phyloP scores from a whole-genome alignment of 2,113 vertebrate species.

The Anoura caudifer region DNA sequence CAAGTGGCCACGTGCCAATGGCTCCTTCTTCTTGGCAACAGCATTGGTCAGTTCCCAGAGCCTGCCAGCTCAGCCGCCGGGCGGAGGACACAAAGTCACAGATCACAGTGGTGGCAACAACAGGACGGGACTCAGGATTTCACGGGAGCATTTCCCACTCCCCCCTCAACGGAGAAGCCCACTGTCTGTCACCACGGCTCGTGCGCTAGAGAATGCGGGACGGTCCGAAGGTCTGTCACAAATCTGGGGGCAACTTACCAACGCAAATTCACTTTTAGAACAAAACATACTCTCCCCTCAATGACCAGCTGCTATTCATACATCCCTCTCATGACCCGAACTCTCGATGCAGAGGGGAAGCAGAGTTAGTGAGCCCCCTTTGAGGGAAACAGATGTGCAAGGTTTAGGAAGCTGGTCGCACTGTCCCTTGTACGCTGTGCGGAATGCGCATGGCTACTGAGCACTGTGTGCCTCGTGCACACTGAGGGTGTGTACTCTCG shows the following conservation, averaged over 20 bases:
- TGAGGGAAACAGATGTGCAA: background rate
- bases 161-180: background rate
- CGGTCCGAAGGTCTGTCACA: background rate
- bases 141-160: background rate
- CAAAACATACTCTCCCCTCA: background rate
- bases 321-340: background rate
- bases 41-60: background rate
- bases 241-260: background rate
- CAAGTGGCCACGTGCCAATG: background rate
- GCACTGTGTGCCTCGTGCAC: background rate
- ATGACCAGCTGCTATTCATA: background rate
- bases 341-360: background rate
- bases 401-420: background rate
- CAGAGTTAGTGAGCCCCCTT: background rate
- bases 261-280: background rate
- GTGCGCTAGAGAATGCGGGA: background rate
- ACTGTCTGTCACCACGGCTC: background rate
- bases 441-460: accelerated
- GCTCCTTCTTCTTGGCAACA: background rate
- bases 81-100: background rate
- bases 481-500: accelerated
- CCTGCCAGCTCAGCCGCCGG: background rate
- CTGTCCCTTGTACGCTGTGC: background rate
- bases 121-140: background rate
- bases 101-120: background rate